phyloP scores from a whole-genome alignment of 1,140 invertebrate genomes.

The Caerostris darwini region DNA sequence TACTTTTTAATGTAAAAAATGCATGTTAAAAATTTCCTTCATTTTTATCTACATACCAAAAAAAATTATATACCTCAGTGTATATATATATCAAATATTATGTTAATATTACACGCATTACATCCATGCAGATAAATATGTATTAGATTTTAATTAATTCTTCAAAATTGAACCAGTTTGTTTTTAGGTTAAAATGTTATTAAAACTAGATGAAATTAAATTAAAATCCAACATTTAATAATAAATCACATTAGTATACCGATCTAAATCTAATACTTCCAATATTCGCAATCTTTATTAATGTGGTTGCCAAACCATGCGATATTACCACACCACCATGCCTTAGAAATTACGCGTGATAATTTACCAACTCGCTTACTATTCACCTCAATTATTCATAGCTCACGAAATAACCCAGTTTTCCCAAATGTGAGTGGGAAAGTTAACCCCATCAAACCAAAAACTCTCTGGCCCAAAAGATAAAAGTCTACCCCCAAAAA shows the following conservation, averaged over 20 bases:
- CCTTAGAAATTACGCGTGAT: not conserved
- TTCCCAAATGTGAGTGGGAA: not conserved
- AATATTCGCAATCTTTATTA: not conserved
- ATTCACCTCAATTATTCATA: slow-evolving; percentile 36
- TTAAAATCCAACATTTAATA: not conserved
- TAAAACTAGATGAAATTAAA: not conserved
- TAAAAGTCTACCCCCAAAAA: not conserved
- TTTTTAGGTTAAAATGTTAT: not conserved
- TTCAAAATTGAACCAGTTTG: not conserved
- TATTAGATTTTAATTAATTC: not conserved
- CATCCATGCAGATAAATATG: no score
- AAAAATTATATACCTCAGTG: no score
- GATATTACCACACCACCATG: not conserved
- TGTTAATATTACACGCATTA: no score
- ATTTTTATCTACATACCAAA: no score
- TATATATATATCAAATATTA: no score
- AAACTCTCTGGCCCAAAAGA: not conserved
- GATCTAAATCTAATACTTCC: not conserved
- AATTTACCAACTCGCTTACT: not conserved
- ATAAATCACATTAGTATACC: not conserved
- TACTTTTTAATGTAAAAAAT: no score
- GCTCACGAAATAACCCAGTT: slow-evolving; percentile 26
- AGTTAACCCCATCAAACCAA: not conserved
- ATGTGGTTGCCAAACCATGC: slow-evolving; percentile 1
- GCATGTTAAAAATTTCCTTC: no score